These are phyloP conservation scores for Apostichopus leukothele DNA, from an alignment of 53 echinoderm and acorn worm species.

Conservation along the genomic window DNA sequence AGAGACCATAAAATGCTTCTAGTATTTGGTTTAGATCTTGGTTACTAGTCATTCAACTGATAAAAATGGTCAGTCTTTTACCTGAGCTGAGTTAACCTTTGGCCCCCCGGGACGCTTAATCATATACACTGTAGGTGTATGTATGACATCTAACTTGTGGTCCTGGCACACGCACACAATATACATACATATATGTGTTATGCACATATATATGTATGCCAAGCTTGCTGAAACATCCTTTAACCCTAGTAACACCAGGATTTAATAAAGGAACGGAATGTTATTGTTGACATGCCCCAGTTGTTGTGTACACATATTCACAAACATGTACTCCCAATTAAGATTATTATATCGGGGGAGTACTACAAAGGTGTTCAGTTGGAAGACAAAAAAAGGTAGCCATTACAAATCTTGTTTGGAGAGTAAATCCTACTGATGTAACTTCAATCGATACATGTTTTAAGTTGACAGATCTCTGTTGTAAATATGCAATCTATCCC, in stretches of 20 bases:
- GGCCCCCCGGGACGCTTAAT: background rate
- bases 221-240: too few species aligned
- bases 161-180: too few species aligned
- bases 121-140: too few species aligned
- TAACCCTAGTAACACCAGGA: too few species aligned
- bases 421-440: background rate
- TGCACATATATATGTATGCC: too few species aligned
- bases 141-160: too few species aligned
- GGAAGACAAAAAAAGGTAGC: background rate
- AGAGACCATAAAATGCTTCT: background rate
- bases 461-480: too few species aligned
- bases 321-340: constrained; percentile 1
- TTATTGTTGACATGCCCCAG: background rate
- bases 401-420: background rate
- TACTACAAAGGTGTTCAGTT: background rate
- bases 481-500: too few species aligned
- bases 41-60: constrained; percentile 11
- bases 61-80: background rate
- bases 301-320: background rate
- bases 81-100: background rate
- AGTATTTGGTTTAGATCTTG: background rate
- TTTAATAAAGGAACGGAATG: background rate
- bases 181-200: too few species aligned
- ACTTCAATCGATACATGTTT: too few species aligned
- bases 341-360: background rate